These are phyloP conservation scores for Subanguina moxae DNA, from an alignment of 1,140 invertebrate genomes.

Conservation along the genomic window DNA sequence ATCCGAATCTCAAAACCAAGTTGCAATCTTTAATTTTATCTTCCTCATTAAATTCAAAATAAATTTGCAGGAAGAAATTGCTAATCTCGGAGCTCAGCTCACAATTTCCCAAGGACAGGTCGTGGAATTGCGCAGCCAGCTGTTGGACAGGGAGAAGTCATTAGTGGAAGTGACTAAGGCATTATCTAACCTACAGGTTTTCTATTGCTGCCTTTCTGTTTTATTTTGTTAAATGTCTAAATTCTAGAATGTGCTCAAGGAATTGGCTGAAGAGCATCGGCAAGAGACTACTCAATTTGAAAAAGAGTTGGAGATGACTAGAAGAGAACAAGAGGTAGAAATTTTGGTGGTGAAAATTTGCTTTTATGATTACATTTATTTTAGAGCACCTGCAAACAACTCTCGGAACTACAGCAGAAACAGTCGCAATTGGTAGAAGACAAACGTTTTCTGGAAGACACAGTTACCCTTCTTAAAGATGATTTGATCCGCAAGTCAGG, in stretches of 20 bases:
- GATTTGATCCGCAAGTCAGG: conserved; percentile 22
- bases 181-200: conserved; percentile 25
- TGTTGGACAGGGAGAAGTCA: conserved; percentile 1
- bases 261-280: conserved; percentile 27
- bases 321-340: conserved; percentile 6
- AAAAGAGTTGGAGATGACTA: conserved; percentile 6
- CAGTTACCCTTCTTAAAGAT: conserved; percentile 13
- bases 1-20: conserved; percentile 18
- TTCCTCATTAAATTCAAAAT: background rate
- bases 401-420: conserved; percentile 5
- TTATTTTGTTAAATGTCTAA: too few relatives aligned
- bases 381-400: background rate
- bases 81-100: background rate
- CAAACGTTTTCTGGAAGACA: conserved; percentile 8
- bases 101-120: background rate
- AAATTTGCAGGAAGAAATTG: conserved; percentile 11
- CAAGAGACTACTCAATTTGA: conserved; percentile 22
- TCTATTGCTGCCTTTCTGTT: too few relatives aligned
- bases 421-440: conserved; percentile 28
- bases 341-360: background rate
- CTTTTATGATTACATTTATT: background rate
- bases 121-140: background rate
- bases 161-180: conserved; percentile 29
- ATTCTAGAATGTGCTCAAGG: conserved; percentile 23
- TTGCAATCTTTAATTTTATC: background rate